Evolutionary conservation across 2,797 vertebrate genomes (phyloP), one percentile per base, ranked within the genome.

Genomic region (Acestrorhynchus altus): DNA sequence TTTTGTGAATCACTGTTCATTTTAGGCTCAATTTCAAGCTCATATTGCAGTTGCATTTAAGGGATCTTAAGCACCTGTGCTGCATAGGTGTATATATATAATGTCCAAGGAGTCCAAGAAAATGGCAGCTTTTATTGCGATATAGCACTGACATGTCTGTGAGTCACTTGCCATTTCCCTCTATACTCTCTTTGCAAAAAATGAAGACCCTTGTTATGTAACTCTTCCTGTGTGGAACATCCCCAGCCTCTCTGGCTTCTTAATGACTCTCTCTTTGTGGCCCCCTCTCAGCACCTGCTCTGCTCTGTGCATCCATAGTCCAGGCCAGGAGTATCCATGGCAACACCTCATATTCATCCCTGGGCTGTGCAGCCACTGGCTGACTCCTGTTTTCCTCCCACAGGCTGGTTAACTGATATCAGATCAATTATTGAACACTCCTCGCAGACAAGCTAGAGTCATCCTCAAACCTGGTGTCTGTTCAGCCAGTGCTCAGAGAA

Each of bases 251-350:
- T 65, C 84, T 86, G 87, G 85, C 87, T 91, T 91, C 90, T 90
- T 93, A 91, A 94, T 93, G 89, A 77, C 86, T 88, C 84, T 71
- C 68, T 88, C 89, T 90, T 91, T 93, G 89, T 92, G 89, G 80
- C 81, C 73, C 86, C 61, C 26, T 81, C 84, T 88, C n/a, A 71
- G 87, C 92, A 93, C 93, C 92, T 94, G 93, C 91, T 89, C 88
- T 57, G 87, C 83, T 79, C 76, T 9, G 54, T 46, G 20, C 78
- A 84, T 79, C 83, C 80, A 72, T 76, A 79, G 81, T 84, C 74
- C 74, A 77, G 71, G 72, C 69, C 76, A 67, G 35, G 59, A 63
- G 89, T 93, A 86, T 80, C 92, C 87, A 92, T 93, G 87, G 90
- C 84, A 92, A 94, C 93, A 89, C 73, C 88, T 92, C 92, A 87